Evolutionary conservation across 2,888 invertebrate genomes (phyloP).

Genomic region (Nemoura dubitans): DNA sequence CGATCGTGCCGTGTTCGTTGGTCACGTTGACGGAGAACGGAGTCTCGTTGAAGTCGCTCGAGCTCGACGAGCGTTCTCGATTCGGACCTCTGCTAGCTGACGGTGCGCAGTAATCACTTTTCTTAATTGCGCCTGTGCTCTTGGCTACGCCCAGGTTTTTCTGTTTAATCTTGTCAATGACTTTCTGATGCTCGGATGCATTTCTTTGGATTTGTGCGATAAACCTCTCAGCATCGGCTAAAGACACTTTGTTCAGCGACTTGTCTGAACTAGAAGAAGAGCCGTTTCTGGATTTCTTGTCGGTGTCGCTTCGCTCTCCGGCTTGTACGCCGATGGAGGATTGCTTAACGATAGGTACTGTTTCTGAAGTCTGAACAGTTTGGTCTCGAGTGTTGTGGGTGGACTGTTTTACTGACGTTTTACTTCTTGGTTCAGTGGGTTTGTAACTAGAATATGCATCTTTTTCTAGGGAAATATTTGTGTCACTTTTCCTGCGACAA

Average conservation of each 20-base stretch:
- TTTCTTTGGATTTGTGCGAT: conserved; percentile 24
- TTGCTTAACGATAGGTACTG: not conserved
- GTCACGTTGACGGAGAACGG: not conserved
- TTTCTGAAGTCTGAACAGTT: not conserved
- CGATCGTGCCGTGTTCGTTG: conserved; percentile 55
- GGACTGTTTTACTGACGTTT: too few species aligned
- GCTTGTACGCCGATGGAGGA: not conserved
- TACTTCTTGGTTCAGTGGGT: too few species aligned
- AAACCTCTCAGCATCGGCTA: conserved; percentile 3
- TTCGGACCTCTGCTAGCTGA: not conserved
- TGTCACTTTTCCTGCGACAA: conserved; percentile 14
- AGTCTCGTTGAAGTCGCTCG: conserved; percentile 17
- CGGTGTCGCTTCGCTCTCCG: not conserved
- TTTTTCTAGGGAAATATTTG: not conserved
- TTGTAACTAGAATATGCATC: too few species aligned
- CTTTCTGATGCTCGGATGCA: conserved; percentile 14
- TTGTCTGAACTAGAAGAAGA: not conserved
- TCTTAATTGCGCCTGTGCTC: not conserved
- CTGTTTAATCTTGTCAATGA: conserved; percentile 23
- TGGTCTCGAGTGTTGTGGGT: not conserved
- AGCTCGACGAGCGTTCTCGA: conserved; percentile 13
- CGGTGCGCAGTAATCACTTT: not conserved
- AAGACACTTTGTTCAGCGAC: not conserved
- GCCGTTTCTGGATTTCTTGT: not conserved
- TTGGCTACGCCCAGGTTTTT: not conserved